Conservation (phyloP, 2,888 invertebrate genomes). For the Brachylomia viminalis region DNA sequence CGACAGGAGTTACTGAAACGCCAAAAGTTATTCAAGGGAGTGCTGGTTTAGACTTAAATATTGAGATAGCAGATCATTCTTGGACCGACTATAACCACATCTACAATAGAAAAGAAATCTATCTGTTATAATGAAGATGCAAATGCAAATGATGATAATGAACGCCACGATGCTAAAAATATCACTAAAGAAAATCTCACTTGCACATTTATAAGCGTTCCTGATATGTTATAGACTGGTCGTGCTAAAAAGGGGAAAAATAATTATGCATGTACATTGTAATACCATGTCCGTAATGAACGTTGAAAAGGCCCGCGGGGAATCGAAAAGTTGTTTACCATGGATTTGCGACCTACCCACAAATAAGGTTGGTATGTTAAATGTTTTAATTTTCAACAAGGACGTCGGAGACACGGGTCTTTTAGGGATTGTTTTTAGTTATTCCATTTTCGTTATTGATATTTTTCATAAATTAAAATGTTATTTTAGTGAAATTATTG, state of each 20-base stretch:
- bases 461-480: background rate
- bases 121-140: background rate
- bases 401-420: background rate
- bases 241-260: conserved; percentile 31
- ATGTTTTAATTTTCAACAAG: conserved; percentile 29
- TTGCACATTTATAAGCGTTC: conserved; percentile 27
- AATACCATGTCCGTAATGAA: conserved; percentile 65
- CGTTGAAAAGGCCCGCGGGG: conserved; percentile 65
- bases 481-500: background rate
- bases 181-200: conserved; percentile 11
- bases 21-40: conserved; percentile 16
- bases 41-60: background rate
- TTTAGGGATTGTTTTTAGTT: background rate
- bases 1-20: conserved; percentile 14
- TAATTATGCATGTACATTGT: conserved; percentile 57
- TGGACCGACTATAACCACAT: background rate
- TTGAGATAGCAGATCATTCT: background rate
- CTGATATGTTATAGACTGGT: conserved; percentile 26
- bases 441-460: background rate
- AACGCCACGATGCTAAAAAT: conserved; percentile 9
- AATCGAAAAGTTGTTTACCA: conserved; percentile 67
- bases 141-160: conserved; percentile 15
- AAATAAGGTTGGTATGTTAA: conserved; percentile 43
- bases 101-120: background rate
- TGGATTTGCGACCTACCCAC: conserved; percentile 47